Evolutionary conservation across 2,888 invertebrate species (phyloP).

Genomic region (Girardia tigrina): DNA sequence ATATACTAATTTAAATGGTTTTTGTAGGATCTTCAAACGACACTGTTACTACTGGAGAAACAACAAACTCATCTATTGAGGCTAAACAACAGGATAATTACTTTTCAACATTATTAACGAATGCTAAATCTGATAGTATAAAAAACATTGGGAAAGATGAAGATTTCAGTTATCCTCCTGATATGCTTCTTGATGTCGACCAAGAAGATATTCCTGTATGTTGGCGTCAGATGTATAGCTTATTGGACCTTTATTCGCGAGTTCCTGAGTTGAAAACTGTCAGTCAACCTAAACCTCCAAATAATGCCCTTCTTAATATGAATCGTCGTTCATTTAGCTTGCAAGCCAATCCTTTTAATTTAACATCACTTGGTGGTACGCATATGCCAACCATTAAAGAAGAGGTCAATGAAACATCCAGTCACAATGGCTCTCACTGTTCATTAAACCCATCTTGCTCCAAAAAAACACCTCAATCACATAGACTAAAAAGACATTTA

Average conservation of each 20-base stretch:
- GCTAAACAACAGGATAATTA: background rate
- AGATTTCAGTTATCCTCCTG: background rate
- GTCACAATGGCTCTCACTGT: background rate
- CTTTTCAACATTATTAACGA: background rate
- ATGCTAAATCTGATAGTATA: background rate
- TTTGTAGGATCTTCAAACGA: conserved; percentile 26
- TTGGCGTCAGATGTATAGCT: conserved; percentile 82
- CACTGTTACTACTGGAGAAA: conserved; percentile 26
- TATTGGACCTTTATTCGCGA: conserved; percentile 77
- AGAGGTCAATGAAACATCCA: background rate
- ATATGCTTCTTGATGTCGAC: background rate
- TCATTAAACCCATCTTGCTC: background rate
- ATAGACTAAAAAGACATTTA: background rate
- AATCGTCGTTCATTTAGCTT: conserved; percentile 21
- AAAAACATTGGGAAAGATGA: conserved; percentile 1
- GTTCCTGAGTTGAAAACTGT: conserved; percentile 87
- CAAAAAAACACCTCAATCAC: background rate
- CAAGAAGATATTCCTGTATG: conserved; percentile 60
- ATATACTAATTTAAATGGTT: background rate
- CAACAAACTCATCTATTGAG: background rate
- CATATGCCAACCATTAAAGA: conserved; percentile 18
- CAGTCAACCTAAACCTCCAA: background rate
- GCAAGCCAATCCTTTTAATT: background rate
- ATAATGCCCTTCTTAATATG: background rate
- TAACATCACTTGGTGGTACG: background rate